phyloP scores from a whole-genome alignment of 2,888 invertebrate species.

The Diogma glabrata region DNA sequence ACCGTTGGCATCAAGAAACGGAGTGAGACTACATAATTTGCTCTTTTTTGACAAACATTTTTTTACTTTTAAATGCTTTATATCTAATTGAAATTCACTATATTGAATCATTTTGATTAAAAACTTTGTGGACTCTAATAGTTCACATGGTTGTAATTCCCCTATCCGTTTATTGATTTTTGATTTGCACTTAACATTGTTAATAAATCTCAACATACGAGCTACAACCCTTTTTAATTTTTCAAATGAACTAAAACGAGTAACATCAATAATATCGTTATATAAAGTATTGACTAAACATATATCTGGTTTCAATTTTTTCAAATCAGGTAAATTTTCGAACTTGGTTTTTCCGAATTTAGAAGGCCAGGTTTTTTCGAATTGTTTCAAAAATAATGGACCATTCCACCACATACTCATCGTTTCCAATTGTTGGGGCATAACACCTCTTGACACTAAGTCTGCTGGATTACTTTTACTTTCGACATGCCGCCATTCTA shows the following conservation, averaged over 20 bases:
- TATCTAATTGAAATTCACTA: neutral
- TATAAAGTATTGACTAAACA: neutral
- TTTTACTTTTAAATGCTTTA: no score
- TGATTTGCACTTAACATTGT: neutral
- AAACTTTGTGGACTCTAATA: neutral
- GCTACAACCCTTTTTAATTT: neutral
- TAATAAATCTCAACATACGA: neutral
- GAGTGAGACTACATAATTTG: no score
- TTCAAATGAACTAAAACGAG: neutral
- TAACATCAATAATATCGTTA: neutral
- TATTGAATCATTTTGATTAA: neutral
- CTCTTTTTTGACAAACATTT: no score
- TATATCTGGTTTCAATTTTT: neutral
- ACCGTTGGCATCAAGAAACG: no score
- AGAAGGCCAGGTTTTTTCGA: neutral
- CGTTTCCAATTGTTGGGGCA: neutral
- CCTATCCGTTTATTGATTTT: neutral
- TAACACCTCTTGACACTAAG: constrained; percentile 15
- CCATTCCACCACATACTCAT: constrained; percentile 2
- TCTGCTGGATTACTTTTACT: constrained; percentile 17
- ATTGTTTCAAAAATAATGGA: neutral
- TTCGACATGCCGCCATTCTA: constrained; percentile 15
- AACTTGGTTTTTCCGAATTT: neutral
- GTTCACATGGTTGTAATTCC: neutral
- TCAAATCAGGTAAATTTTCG: neutral